phyloP scores from a whole-genome alignment of 2,113 vertebrate genomes.

The Furnarius figulus region DNA sequence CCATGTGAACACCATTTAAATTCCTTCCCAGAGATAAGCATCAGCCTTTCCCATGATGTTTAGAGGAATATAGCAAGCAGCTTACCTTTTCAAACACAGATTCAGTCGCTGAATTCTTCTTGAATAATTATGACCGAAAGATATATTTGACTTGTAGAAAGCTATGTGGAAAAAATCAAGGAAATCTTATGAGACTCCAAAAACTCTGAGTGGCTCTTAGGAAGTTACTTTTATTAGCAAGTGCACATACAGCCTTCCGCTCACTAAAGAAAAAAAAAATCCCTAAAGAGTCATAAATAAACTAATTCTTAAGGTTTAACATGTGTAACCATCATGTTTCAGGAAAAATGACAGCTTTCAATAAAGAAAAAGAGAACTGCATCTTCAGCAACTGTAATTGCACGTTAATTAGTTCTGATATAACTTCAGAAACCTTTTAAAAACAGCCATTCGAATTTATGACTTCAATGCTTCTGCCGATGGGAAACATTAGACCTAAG shows the following conservation, averaged over 20 bases:
- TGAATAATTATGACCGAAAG: background rate
- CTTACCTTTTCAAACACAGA: background rate
- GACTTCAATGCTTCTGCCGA: background rate
- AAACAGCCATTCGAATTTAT: background rate
- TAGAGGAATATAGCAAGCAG: background rate
- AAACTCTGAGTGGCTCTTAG: background rate
- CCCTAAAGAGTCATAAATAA: background rate
- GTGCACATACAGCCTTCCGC: background rate
- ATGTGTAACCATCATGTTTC: background rate
- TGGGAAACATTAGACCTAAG: background rate
- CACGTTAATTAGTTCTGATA: background rate
- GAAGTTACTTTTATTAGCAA: background rate
- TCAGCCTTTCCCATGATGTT: background rate
- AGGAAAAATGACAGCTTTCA: background rate
- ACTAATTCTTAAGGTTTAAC: background rate
- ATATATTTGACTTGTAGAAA: background rate
- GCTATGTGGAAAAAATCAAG: background rate
- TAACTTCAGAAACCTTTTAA: background rate
- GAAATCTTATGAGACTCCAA: background rate
- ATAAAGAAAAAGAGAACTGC: background rate
- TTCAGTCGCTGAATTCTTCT: background rate
- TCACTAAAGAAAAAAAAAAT: background rate
- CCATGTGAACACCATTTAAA: background rate
- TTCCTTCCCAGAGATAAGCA: background rate
- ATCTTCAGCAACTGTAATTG: background rate